Conservation (phyloP, 2,797 vertebrate genomes). For the Borostomias antarcticus region DNA sequence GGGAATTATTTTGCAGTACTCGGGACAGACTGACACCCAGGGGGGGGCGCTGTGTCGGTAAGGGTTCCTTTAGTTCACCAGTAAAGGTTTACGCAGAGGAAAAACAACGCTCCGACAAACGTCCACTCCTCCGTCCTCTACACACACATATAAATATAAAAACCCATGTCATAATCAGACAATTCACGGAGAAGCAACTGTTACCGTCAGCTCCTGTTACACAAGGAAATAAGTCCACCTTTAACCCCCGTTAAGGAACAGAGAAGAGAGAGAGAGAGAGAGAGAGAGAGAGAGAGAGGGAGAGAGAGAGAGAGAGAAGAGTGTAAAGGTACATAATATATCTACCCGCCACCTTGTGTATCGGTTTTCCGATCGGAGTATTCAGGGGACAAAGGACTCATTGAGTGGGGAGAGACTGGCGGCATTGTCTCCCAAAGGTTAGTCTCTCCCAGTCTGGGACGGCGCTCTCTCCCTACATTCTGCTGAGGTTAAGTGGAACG, state of each 20-base stretch:
- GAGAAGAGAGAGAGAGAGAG: neutral
- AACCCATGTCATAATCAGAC: constrained; percentile 16
- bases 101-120: neutral
- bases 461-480: constrained; percentile 70
- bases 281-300: neutral
- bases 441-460: constrained; percentile 69
- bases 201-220: constrained; percentile 24
- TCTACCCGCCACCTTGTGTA: constrained; percentile 72
- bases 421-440: constrained; percentile 84
- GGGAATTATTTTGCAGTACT: neutral
- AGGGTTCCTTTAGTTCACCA: neutral
- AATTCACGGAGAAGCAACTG: constrained; percentile 11
- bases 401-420: constrained; percentile 81
- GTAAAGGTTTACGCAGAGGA: neutral
- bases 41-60: neutral
- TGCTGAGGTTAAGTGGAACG: constrained; percentile 80
- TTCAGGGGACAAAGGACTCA: constrained; percentile 78
- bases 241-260: constrained; percentile 24
- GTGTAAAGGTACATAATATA: constrained; percentile 49
- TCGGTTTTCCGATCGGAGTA: constrained; percentile 81
- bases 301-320: constrained; percentile 32
- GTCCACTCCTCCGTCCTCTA: constrained; percentile 4
- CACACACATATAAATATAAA: constrained; percentile 9
- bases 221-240: constrained; percentile 51
- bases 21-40: neutral